These are phyloP conservation scores for Andrena bicolor DNA, from an alignment of 2,888 invertebrate species.

Conservation along the genomic window DNA sequence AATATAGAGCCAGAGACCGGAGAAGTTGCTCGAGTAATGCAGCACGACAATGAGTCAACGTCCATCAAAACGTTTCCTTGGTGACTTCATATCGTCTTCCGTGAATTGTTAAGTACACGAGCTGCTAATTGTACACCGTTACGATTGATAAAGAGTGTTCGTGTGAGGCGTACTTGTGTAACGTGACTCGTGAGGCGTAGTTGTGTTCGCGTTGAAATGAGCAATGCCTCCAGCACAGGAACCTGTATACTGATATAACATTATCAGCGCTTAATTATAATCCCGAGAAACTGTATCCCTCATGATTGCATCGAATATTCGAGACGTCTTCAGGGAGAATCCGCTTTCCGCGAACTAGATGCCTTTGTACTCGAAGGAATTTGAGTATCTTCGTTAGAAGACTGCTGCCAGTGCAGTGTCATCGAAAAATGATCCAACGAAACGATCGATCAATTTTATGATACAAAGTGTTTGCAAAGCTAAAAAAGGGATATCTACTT, in stretches of 20 bases:
- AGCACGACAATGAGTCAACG: constrained; percentile 33
- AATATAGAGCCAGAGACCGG: neutral
- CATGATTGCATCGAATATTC: constrained; percentile 6
- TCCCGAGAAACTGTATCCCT: neutral
- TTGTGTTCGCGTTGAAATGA: neutral
- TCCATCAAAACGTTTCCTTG: constrained; percentile 20
- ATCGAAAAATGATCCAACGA: neutral
- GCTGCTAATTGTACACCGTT: constrained; percentile 55
- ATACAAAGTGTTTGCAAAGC: too few species aligned
- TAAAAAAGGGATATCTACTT: too few species aligned
- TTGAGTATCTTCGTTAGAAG: constrained; percentile 22
- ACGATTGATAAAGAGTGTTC: constrained; percentile 18
- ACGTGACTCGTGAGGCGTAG: too few species aligned
- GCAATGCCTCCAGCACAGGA: constrained; percentile 8
- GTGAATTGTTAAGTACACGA: constrained; percentile 32
- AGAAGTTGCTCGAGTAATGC: neutral
- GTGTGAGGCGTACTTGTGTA: neutral
- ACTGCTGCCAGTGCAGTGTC: neutral
- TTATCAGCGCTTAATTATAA: constrained; percentile 22
- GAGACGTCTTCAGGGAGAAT: neutral
- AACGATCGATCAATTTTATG: too few species aligned
- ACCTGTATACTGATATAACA: constrained; percentile 2
- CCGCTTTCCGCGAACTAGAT: neutral
- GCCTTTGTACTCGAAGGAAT: constrained; percentile 1
- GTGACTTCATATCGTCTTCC: constrained; percentile 32